Percentiles rank a stretch among this genome's conserved stretches.
Conservation (phyloP, 2,113 vertebrate species). For the Oreocharis arfaki region DNA sequence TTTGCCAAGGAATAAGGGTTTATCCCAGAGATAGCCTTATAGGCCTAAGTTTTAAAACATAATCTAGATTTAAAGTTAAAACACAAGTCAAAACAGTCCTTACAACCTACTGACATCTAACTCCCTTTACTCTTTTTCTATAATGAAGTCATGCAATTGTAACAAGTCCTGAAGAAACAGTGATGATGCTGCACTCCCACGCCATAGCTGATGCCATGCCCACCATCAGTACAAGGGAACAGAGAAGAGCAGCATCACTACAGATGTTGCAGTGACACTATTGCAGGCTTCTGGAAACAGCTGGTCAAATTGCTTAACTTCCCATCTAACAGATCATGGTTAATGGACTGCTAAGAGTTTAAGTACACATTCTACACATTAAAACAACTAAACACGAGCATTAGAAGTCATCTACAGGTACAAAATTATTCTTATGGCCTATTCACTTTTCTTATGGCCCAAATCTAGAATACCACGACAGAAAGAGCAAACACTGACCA, state of each 20-base stretch:
- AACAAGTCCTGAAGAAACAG: neutral
- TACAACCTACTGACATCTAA: neutral
- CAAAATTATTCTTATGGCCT: neutral
- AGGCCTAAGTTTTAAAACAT: neutral
- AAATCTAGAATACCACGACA: neutral
- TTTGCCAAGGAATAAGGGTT: neutral
- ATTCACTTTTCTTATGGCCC: neutral
- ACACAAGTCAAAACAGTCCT: neutral
- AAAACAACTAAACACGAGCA: neutral
- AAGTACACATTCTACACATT: neutral
- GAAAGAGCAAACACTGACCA: neutral
- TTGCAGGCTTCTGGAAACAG: neutral
- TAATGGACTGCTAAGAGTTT: neutral
- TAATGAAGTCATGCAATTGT: neutral
- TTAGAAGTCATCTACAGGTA: neutral
- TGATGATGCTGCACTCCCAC: neutral
- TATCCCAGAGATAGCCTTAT: neutral
- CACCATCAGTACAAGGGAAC: neutral
- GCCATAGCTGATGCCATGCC: neutral
- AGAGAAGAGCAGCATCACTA: neutral
- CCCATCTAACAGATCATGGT: neutral
- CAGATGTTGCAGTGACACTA: rapidly evolving
- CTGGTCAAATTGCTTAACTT: neutral
- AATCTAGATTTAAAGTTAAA: neutral
- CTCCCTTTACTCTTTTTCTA: neutral